phyloP scores from a whole-genome alignment of 2,888 invertebrate genomes.

The Drosophila mulleri region DNA sequence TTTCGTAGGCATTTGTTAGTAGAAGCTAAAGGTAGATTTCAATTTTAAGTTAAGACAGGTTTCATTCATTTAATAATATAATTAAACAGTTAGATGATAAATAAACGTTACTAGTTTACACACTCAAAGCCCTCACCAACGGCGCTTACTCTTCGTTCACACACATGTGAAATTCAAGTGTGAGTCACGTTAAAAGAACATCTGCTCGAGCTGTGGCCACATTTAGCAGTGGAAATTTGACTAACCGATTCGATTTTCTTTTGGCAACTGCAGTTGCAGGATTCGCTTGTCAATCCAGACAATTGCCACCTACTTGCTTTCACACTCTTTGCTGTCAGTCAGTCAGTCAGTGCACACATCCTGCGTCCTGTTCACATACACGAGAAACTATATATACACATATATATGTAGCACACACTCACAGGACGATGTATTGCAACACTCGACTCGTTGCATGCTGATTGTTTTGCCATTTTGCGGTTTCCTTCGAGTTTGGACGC shows the following conservation, averaged over 20 bases:
- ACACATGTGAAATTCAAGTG: conserved; percentile 4
- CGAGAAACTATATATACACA: background rate
- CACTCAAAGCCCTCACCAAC: background rate
- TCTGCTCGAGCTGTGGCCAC: conserved; percentile 15
- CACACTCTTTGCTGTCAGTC: conserved; percentile 14
- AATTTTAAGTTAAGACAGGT: too few species aligned
- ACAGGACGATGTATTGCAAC: conserved; percentile 20
- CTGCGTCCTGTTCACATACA: conserved; percentile 9
- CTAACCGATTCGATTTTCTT: conserved; percentile 20
- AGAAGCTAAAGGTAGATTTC: background rate
- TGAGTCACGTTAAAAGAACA: conserved; percentile 26
- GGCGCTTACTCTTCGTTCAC: too few species aligned
- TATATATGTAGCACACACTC: background rate
- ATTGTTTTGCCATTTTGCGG: conserved; percentile 79
- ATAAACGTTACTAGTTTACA: too few species aligned
- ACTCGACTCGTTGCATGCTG: conserved; percentile 67
- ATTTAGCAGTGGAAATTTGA: conserved; percentile 32
- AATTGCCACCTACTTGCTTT: conserved; percentile 35
- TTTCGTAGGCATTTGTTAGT: background rate
- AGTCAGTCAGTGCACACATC: conserved; percentile 24
- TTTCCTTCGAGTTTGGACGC: conserved; percentile 40
- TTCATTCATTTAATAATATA: too few species aligned
- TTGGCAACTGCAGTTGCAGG: conserved; percentile 28
- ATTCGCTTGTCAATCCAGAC: conserved; percentile 46
- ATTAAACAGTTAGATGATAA: background rate